Evolutionary conservation across 2,888 invertebrate genomes (phyloP), one percentile per base, ranked within the genome.

Genomic region (Leptinotarsa haldemani): DNA sequence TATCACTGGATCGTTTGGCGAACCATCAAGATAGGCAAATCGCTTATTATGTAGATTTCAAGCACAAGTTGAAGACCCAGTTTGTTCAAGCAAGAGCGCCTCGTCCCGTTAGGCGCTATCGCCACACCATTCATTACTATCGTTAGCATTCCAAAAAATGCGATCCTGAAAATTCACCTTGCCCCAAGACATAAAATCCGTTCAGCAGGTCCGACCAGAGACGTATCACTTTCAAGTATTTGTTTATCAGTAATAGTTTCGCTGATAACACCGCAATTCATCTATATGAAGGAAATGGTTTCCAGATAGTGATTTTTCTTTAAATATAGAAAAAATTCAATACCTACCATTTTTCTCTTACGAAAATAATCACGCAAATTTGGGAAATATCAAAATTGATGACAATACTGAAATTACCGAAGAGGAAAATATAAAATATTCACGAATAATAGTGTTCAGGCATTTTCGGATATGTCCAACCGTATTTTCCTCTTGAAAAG

Each of bases 101-200:
- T 12, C 61, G 9, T 61, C 61, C 61, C 61, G 61, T 61, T 61
- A 61, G 61, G 61, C 61, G 61, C 40, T 61, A 61, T 61, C 30
- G 30, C 61, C 61, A 61, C 61, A 61, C 61, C 61, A 61, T 30
- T 61, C n/a, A 40, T n/a, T 61, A 61, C 40, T 61, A 61, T 61
- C 61, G 30, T 61, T 61, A 30, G 40, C 61, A 61, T 72, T 69
- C 46, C 22, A 65, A 69, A 69, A 73, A 73, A 73, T 73, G 56
- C 69, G 73, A 69, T 69, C 73, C 73, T 73, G 73, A 73, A 69
- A 69, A 61, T 73, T 69, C 90, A 79, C 94, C 94, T 86, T 94
- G 94, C 40, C 97, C 97, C 68, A 40, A 71, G 74, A 61, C 58
- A 68, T 50, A 30, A n/a, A 52, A 40, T 53, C 74, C 74, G 74